phyloP scores from a whole-genome alignment of 2,113 vertebrate species.

The Cyphomyrus discorhynchus region DNA sequence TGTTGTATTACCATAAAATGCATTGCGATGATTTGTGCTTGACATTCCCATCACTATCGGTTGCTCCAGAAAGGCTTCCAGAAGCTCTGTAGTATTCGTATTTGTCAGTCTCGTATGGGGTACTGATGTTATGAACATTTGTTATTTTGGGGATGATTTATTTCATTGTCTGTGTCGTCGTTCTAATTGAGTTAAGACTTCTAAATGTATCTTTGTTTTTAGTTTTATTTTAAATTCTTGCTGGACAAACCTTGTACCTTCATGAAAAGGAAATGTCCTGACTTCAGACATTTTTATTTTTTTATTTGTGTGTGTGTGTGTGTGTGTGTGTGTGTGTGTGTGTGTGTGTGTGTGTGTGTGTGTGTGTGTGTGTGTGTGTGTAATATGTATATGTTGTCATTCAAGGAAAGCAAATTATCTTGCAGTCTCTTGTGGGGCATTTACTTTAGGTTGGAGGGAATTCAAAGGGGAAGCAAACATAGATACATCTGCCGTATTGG shows the following conservation, averaged over 20 bases:
- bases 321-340: not conserved
- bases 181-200: not conserved
- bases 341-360: not conserved
- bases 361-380: not conserved
- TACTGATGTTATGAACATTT: not conserved
- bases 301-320: not conserved
- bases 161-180: not conserved
- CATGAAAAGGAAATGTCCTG: not conserved
- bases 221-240: not conserved
- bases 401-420: not conserved
- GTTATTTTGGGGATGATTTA: not conserved
- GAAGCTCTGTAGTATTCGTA: not conserved
- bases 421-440: not conserved
- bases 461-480: not conserved
- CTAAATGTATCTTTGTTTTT: not conserved
- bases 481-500: not conserved
- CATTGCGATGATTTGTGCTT: not conserved
- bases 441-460: not conserved
- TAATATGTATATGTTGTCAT: not conserved
- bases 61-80: not conserved
- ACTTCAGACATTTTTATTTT: not conserved
- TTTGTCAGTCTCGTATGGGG: not conserved
- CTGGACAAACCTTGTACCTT: not conserved
- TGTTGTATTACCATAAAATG: conserved; percentile 2
- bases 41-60: not conserved